These are phyloP conservation scores for Gymnoscelis rufifasciata DNA, from an alignment of 2,888 invertebrate species.

Conservation along the genomic window DNA sequence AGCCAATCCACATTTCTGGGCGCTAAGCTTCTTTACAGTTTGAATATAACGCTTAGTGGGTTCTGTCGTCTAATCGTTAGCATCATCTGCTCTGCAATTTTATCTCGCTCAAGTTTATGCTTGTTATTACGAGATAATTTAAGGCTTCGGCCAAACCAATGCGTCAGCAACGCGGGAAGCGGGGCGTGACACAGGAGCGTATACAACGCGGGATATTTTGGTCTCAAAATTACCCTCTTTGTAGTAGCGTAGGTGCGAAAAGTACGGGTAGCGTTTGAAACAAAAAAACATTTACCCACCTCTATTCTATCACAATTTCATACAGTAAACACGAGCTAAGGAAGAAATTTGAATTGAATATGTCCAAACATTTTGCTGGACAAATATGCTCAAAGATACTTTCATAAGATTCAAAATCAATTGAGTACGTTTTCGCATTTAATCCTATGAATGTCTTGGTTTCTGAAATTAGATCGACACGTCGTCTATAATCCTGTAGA, in stretches of 20 bases:
- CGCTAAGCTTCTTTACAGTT: no score
- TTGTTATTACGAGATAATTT: not conserved
- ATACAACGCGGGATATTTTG: no score
- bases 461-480: constrained; percentile 5
- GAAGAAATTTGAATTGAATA: not conserved
- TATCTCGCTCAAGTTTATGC: not conserved
- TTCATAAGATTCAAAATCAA: not conserved
- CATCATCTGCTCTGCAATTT: not conserved
- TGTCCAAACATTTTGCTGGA: constrained; percentile 5
- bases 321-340: constrained; percentile 13
- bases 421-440: constrained; percentile 1
- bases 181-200: no score
- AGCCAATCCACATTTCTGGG: constrained; percentile 27
- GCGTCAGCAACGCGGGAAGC: no score
- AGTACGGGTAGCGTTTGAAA: no score
- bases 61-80: not conserved
- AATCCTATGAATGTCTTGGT: constrained; percentile 6
- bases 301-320: no score
- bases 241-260: no score
- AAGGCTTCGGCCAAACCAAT: no score
- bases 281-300: no score
- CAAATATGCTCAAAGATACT: not conserved
- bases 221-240: no score
- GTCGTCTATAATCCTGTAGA: constrained; percentile 4
- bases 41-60: constrained; percentile 26